Conservation (phyloP, 2,797 vertebrate species). For the Danio kyathit region DNA sequence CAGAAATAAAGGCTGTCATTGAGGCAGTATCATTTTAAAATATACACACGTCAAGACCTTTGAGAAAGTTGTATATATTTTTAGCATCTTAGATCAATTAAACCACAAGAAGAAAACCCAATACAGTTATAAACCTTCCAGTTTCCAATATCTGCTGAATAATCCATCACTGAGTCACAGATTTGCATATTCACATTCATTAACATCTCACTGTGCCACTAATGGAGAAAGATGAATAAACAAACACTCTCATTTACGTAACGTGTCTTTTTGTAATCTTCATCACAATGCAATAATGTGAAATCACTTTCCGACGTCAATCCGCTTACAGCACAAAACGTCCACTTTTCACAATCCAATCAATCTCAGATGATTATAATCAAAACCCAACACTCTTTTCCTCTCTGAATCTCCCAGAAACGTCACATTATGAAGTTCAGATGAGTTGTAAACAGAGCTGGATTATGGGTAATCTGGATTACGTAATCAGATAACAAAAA, state of each 20-base stretch:
- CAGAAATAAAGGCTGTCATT: too few relatives aligned
- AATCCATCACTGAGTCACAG: neutral
- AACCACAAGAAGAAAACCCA: too few relatives aligned
- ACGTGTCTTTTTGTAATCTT: neutral
- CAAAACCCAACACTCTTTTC: neutral
- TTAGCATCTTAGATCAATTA: too few relatives aligned
- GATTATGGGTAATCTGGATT: too few relatives aligned
- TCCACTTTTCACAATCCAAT: constrained; percentile 16
- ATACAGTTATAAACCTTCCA: neutral
- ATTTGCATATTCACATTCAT: neutral
- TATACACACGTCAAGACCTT: too few relatives aligned
- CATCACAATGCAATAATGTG: neutral
- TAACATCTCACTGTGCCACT: neutral
- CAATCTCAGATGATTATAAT: neutral
- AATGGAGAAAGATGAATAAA: neutral
- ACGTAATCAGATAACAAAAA: neutral
- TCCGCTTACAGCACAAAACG: neutral
- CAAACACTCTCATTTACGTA: neutral
- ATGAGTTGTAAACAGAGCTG: too few relatives aligned
- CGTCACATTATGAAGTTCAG: too few relatives aligned
- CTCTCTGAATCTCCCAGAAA: neutral
- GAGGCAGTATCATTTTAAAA: too few relatives aligned
- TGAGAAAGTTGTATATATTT: too few relatives aligned
- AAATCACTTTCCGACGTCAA: neutral
- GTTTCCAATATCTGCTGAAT: too few relatives aligned